Conservation (phyloP, 2,888 invertebrate species). For the Pinctada fucata region DNA sequence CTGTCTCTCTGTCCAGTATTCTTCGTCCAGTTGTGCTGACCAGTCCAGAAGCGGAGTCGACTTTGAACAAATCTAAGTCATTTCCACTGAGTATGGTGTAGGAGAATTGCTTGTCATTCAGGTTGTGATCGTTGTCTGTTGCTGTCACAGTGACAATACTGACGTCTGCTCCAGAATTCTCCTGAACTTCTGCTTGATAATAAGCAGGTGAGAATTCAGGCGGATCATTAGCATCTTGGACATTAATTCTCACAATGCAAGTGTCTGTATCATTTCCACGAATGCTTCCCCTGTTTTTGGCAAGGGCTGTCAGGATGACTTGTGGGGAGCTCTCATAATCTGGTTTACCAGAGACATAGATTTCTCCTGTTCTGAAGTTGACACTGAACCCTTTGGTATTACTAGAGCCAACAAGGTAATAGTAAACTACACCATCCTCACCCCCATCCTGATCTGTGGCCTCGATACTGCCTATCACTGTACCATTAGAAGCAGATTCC, state of each 20-base stretch:
- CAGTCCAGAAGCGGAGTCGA: constrained; percentile 57
- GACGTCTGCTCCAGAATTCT: constrained; percentile 91
- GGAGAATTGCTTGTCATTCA: constrained; percentile 61
- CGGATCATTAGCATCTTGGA: constrained; percentile 97
- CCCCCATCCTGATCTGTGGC: constrained; percentile 71
- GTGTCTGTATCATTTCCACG: constrained; percentile 96
- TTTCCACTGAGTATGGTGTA: constrained; percentile 68
- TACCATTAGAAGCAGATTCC: constrained; percentile 65
- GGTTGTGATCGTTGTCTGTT: constrained; percentile 76
- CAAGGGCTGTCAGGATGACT: constrained; percentile 87
- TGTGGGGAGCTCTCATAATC: constrained; percentile 69
- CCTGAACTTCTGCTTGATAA: constrained; percentile 88
- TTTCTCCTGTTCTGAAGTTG: constrained; percentile 87
- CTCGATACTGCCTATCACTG: constrained; percentile 56
- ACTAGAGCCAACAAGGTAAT: constrained; percentile 94
- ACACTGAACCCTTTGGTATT: constrained; percentile 94
- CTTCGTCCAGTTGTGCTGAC: constrained; percentile 61
- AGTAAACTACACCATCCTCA: constrained; percentile 82
- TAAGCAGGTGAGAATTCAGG: constrained; percentile 90
- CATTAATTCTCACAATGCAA: constrained; percentile 93
- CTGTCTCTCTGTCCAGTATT: constrained; percentile 66
- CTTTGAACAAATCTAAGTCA: constrained; percentile 54
- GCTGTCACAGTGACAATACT: constrained; percentile 91
- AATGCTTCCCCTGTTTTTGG: constrained; percentile 95
- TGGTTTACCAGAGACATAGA: constrained; percentile 88